Percentiles rank a stretch among this genome's conserved stretches.
Evolutionary conservation across 2,888 invertebrate species (phyloP).

Genomic region (Nowickia ferox): DNA sequence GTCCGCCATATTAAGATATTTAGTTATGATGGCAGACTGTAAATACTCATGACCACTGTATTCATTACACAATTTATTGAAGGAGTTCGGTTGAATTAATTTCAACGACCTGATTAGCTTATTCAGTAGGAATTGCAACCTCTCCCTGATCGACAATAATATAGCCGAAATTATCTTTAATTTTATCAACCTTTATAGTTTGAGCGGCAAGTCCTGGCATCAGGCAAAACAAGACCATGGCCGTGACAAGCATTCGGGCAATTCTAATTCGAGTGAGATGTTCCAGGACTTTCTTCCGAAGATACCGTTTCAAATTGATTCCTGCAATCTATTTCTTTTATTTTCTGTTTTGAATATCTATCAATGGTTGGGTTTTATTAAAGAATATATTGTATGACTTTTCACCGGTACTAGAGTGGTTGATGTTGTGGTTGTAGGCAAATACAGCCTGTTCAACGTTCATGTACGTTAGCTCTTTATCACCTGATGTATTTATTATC

Average conservation of each 20-base stretch:
- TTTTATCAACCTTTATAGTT: conserved; percentile 21
- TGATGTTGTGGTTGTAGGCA: conserved; percentile 47
- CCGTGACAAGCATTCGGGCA: neutral
- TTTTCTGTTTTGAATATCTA: conserved; percentile 38
- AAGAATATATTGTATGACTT: conserved; percentile 50
- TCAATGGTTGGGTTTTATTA: conserved; percentile 11
- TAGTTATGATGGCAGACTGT: too few species aligned
- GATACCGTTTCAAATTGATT: neutral
- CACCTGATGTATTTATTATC: conserved; percentile 47
- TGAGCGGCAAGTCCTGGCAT: conserved; percentile 7
- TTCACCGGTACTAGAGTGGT: conserved; percentile 44
- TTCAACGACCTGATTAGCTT: conserved; percentile 11
- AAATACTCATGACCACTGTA: neutral
- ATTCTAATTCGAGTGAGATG: conserved; percentile 22
- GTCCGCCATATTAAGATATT: too few species aligned
- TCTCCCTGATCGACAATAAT: conserved; percentile 20
- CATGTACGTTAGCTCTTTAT: conserved; percentile 48
- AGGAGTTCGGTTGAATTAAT: conserved; percentile 32
- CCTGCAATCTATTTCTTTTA: conserved; percentile 53
- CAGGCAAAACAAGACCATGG: conserved; percentile 3
- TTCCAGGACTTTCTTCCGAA: conserved; percentile 8
- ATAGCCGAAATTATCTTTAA: conserved; percentile 9
- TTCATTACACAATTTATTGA: conserved; percentile 14
- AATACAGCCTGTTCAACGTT: conserved; percentile 44
- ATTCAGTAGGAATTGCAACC: neutral